Base-by-base conservation (phyloP, 2,113 vertebrate genomes). In the Oenanthe melanoleuca region DNA sequence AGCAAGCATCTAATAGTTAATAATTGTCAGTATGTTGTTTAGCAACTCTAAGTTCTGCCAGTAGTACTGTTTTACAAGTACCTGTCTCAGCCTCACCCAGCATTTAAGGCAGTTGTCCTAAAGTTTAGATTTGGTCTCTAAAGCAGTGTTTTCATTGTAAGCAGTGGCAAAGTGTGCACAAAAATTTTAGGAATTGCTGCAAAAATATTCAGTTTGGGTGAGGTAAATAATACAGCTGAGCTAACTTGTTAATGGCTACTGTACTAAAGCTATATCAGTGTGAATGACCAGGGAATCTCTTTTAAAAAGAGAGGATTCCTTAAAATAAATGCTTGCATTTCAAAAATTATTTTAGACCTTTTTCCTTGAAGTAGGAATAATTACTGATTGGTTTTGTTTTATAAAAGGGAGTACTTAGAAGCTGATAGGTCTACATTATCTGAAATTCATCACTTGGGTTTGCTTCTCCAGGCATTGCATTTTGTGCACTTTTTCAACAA, bases 1-100 rank as follows among this genome's bases (percentile, higher is more conserved):
- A 97, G 93, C 81, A 97, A 97, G 74, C 83, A 88, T 97, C 91
- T 95, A n/a, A 93, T 97, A 89, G 89, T 89, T 95, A 73, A 57
- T 38, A 95, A 74, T 45, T 84, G 47, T 94, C 87, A 80, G 77
- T 89, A 61, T 93, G 71, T 93, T 92, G 72, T 67, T 92, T 9
- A 91, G 87, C 89, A 86, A 83, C 80, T 96, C 77, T 70, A 73
- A 94, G 40, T 87, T 91, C 84, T 96, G 85, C 90, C 95, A 74
- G 66, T 95, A 93, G 86, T 93, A 73, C 64, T 91, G n/a, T 88
- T 92, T 94, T 52, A 86, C 70, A 95, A 93, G 74, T 86, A 88
- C 70, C 50, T 89, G 20, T 83, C 38, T 90, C 37, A 73, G 88
- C 86, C 86, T 85, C 77, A 93, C 45, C 22, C 64, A 89, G 69